Evolutionary conservation across 1,140 invertebrate genomes (phyloP), one percentile per base, ranked within the genome.

Genomic region (Melanaphis sacchari): DNA sequence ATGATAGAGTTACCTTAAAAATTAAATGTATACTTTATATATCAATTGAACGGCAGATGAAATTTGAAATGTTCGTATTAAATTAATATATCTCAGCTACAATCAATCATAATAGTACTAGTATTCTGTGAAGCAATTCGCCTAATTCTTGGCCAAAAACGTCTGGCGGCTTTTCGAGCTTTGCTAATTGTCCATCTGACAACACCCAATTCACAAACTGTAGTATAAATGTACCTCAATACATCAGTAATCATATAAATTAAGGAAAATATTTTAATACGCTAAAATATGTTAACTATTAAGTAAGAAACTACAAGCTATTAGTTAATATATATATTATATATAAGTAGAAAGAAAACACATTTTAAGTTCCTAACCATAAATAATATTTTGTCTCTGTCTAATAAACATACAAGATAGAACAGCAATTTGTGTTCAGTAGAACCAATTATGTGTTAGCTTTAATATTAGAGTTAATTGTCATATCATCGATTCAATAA

Each of bases 41-140:
- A 91, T 91, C 24, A 76, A 43, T 21, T 91, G 66, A 36, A 36
- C 36, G 8, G 40, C 31, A 41, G 26, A 43, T 87, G 26, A 36
- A 52, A 36, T 54, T 54, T 38, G 26, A 5, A 38, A 54, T 54
- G 36, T 88, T 88, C 18, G 36, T 24, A 26, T 76, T n/a, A 76
- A 21, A 91, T 82, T 81, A 92, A 81, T 82, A 54, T 81, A 49
- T 84, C 36, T 93, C 91, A 93, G 81, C 81, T 93, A 93, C 81
- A 93, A 15, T 93, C 91, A 40, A 93, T 93, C 91, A 93, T 93
- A 85, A 93, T 85, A 84, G 91, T 93, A 84, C 81, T 93, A 38
- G 91, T 93, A 93, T 93, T 93, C n/a, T 93, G 91, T 7, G 91
- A 93, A 84, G 91, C 81, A 26, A 93, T 85, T n/a, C 91, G 91